Base-by-base conservation (phyloP, 2,888 invertebrate genomes). In the Anoplius nigerrimus region DNA sequence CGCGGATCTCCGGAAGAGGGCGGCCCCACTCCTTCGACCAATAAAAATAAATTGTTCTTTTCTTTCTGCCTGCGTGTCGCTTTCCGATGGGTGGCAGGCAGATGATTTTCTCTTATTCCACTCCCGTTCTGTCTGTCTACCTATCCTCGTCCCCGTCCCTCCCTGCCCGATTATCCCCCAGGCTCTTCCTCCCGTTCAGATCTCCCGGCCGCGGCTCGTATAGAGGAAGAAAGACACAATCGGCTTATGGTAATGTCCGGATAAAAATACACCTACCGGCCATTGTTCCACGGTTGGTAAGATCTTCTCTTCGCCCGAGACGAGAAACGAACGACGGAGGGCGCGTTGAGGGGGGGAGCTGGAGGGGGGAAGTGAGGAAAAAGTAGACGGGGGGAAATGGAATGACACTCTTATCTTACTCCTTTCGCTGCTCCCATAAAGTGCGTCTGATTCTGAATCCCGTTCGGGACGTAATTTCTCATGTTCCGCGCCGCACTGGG, bases 211-310 rank as follows among this genome's bases (percentile, higher is more conserved):
- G 67, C 65, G 71, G 59, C 64, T 69, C 64, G 76, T 67, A 61
- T 59, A 56, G 61, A 69, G 51, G 62, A 69, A 63, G 71, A 75
- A 69, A 67, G 62, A 77, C 72, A 67, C 74, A 80, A 82, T 82
- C 79, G 78, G 79, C 75, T 82, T 82, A 82, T 81, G 80, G 70
- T 81, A 82, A 82, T 82, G 76, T 69, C 72, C 58, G 74, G 75
- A 70, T 72, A 81, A 80, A 81, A 81, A 78, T 81, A 80, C 76
- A 81, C 71, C 78, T 72, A 76, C 71, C 51, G 65, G 65, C 74
- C 69, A 78, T 81, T 81, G 81, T 81, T 81, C 74, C 71, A 76
- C 66, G 69, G 66, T 72, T 62, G 71, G 55, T 66, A 64, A 62
- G 71, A 76, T 73, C 74, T 72, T 67, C 61, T 66, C 68, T n/a